Evolutionary conservation across 2,888 invertebrate genomes (phyloP).

Genomic region (Craniophora ligustri): DNA sequence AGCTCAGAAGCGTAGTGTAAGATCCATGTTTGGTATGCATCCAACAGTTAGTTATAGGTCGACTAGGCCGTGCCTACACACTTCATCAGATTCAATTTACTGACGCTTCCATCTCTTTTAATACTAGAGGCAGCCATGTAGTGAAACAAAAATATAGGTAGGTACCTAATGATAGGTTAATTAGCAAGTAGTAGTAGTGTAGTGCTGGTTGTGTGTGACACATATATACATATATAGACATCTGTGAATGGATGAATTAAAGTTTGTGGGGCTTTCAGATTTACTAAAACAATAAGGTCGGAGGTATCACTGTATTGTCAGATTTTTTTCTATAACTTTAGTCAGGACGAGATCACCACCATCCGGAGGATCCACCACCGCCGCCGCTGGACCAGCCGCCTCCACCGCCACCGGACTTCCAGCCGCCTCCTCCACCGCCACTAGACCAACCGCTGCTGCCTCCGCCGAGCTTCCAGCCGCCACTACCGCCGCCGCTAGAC

Average conservation of each 20-base stretch:
- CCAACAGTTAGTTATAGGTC: no score
- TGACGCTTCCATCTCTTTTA: no score
- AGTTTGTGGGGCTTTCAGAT: background rate
- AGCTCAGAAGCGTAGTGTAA: no score
- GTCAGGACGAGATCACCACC: slow-evolving; percentile 72
- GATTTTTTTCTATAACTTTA: slow-evolving; percentile 61
- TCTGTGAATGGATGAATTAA: background rate
- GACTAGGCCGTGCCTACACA: no score
- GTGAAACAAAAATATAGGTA: no score
- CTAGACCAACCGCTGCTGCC: slow-evolving; percentile 54
- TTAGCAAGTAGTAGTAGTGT: no score
- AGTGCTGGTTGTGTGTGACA: no score
- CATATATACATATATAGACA: no score
- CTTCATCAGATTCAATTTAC: no score
- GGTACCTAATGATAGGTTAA: no score
- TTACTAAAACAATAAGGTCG: slow-evolving; percentile 49
- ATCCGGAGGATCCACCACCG: slow-evolving; percentile 64
- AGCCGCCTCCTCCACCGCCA: slow-evolving; percentile 50
- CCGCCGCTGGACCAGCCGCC: slow-evolving; percentile 52
- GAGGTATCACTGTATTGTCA: slow-evolving; percentile 77
- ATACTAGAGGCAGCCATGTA: no score
- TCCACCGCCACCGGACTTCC: slow-evolving; percentile 45
- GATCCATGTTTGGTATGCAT: no score
- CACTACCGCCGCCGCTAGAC: slow-evolving; percentile 56
- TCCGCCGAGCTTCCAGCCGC: slow-evolving; percentile 66